Evolutionary conservation across 2,888 invertebrate genomes (phyloP).

Genomic region (Hanleya hanleyi): DNA sequence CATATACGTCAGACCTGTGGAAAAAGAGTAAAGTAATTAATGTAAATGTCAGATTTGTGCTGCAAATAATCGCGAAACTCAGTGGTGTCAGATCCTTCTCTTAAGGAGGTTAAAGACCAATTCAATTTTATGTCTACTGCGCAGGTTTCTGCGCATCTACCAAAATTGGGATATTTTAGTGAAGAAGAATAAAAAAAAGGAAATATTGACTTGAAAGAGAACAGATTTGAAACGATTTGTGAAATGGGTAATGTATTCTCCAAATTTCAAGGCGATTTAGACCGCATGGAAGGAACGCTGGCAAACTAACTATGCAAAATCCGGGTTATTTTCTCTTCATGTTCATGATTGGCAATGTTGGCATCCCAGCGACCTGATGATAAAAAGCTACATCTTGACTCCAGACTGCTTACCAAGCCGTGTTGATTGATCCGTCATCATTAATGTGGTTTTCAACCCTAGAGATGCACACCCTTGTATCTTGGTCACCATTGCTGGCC

Average conservation of each 20-base stretch:
- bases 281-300: no score
- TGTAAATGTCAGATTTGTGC: background rate
- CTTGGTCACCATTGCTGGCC: background rate
- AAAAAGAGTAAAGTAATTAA: background rate
- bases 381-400: background rate
- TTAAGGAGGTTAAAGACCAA: no score
- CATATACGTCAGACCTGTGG: constrained; percentile 55
- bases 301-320: no score
- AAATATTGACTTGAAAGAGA: background rate
- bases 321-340: no score
- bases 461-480: background rate
- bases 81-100: no score
- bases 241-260: no score
- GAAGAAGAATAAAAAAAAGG: background rate
- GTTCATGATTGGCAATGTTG: no score
- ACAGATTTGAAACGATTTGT: no score
- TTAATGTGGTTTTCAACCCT: constrained; percentile 79
- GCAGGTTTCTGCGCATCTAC: no score
- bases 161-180: no score
- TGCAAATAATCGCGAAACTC: background rate
- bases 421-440: constrained; percentile 54
- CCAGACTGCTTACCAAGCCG: constrained; percentile 44
- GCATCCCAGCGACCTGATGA: background rate
- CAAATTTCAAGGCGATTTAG: no score
- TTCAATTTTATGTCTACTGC: no score